Conservation (phyloP, 2,888 invertebrate species). For the Saturnia pavonia region DNA sequence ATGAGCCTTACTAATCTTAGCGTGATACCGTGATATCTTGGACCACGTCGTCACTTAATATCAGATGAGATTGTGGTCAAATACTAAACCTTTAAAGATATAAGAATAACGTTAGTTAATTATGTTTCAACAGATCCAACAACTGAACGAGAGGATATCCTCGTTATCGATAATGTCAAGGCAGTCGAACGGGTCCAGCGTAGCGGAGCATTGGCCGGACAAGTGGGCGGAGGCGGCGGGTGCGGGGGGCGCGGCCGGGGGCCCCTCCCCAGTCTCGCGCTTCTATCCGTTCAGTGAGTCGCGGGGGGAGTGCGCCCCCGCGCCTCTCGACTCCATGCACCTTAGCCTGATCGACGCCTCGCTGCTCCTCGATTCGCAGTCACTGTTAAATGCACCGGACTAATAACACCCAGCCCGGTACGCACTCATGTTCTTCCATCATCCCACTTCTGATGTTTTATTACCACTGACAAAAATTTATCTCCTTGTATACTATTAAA, state of each 20-base stretch:
- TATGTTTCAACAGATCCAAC: conserved; percentile 54
- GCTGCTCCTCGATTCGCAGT: conserved; percentile 86
- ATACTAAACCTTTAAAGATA: too few relatives aligned
- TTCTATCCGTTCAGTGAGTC: conserved; percentile 72
- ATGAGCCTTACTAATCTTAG: too few relatives aligned
- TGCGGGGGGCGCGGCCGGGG: conserved; percentile 21
- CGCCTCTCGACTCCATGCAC: conserved; percentile 70
- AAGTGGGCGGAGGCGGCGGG: conserved; percentile 1
- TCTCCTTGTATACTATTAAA: not conserved
- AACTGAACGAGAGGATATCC: conserved; percentile 59
- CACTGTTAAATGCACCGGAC: conserved; percentile 86
- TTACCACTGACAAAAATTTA: not conserved
- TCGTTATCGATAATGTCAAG: conserved; percentile 61
- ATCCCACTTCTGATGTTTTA: conserved; percentile 1
- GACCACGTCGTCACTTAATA: too few relatives aligned
- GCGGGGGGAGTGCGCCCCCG: conserved; percentile 38
- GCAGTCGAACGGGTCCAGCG: conserved; percentile 45
- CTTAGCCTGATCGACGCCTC: conserved; percentile 83
- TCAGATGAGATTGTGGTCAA: too few relatives aligned
- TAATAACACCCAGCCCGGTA: conserved; percentile 50
- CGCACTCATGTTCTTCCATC: not conserved
- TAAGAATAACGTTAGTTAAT: too few relatives aligned
- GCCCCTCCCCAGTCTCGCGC: conserved; percentile 51
- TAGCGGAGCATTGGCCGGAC: conserved; percentile 23
- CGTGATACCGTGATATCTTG: too few relatives aligned